Evolutionary conservation across 1,140 invertebrate genomes (phyloP).

Genomic region (Elymnias hypermnestra): DNA sequence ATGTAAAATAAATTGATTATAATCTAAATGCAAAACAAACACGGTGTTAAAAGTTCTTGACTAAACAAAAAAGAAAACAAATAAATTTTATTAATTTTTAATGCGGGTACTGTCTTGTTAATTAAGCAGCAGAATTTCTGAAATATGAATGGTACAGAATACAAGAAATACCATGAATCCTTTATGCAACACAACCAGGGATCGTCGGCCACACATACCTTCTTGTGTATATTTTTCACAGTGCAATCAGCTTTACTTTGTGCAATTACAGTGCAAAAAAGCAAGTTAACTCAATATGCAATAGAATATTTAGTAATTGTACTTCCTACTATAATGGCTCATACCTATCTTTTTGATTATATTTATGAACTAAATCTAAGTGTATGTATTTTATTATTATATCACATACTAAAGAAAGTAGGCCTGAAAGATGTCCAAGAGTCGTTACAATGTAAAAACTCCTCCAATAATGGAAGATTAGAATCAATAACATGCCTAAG

Average conservation of each 20-base stretch:
- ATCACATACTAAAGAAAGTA: conserved; percentile 34
- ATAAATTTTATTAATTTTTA: too few relatives aligned
- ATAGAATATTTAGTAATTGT: conserved; percentile 75
- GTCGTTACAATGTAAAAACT: conserved; percentile 28
- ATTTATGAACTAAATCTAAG: conserved; percentile 37
- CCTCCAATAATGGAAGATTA: conserved; percentile 46
- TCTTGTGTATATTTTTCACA: conserved; percentile 55
- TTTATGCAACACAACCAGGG: conserved; percentile 74
- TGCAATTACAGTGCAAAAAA: conserved; percentile 21
- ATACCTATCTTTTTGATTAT: conserved; percentile 60
- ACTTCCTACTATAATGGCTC: conserved; percentile 70
- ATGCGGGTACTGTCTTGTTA: too few relatives aligned
- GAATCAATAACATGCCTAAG: conserved; percentile 82
- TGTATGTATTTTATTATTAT: conserved; percentile 31
- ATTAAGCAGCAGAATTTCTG: too few relatives aligned
- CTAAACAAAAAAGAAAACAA: too few relatives aligned
- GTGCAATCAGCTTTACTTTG: conserved; percentile 46
- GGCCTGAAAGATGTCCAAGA: conserved; percentile 14
- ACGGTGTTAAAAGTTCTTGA: too few relatives aligned
- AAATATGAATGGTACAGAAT: conserved; percentile 45
- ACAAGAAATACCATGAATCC: conserved; percentile 64
- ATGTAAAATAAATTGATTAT: too few relatives aligned
- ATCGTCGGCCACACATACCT: conserved; percentile 59
- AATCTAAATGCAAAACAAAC: too few relatives aligned
- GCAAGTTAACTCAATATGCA: conserved; percentile 22